Base-by-base conservation (phyloP, 2,888 invertebrate genomes). In the Oligia latruncula region DNA sequence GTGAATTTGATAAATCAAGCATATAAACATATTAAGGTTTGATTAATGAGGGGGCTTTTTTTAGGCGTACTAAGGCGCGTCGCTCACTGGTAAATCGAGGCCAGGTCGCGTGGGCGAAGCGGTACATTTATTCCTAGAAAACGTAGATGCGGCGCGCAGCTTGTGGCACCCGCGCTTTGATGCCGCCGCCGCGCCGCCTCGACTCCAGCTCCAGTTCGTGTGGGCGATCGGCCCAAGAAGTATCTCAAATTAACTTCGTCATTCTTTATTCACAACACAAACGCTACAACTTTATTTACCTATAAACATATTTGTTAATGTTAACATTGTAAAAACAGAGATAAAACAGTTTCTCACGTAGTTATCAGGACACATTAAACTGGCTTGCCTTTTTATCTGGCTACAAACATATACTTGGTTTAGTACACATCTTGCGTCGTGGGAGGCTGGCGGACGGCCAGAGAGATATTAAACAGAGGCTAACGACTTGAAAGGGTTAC, bases 401-500 rank as follows among this genome's bases (percentile, higher is more conserved):
- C 52, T 62, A 17, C 71, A 71, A 35, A 66, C 60, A 60, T 60
- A 62, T 82, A 83, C 71, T 46, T 70, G 66, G 49, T n/a, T 49
- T 64, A 52, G 62, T 77, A 74, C 23, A 77, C 65, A 72, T 77
- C 76, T 84, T 75, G 67, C 71, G 55, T 65, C 35, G 23, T 71
- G 64, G 55, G 29, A 64, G 20, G 68, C 79, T 88, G 87, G 87
- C 87, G 77, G 11, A 43, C n/a, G 2, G 82, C 87, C 87, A 89
- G 82, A 72, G 43, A 68, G 70, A 77, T 82, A 81, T 88, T 89
- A 80, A 85, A 81, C 81, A 66, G 82, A 71, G 78, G 74, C 77
- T 88, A 82, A 87, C 87, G 86, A 87, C 86, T 87, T 78, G 74
- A 87, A 87, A 81, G 85, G 87, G 83, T 88, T 87, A 75, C 74